Evolutionary conservation across 2,113 vertebrate species (phyloP), one percentile per base, ranked within the genome.

Genomic region (Callipepla californica): DNA sequence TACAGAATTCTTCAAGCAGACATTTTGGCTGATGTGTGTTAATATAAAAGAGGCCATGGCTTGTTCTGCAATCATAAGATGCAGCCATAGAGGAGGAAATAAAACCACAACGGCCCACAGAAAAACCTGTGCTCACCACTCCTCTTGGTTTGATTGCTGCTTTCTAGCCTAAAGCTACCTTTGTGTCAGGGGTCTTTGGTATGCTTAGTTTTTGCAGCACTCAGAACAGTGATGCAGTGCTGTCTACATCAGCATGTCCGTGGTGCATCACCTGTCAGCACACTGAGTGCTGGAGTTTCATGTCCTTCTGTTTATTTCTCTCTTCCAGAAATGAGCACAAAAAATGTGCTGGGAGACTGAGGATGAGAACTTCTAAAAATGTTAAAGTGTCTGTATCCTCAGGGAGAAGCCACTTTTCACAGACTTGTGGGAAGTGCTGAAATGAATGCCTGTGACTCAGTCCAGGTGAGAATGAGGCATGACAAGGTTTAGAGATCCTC

Each of bases 391-490:
- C 51, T 84, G 34, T 72, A n/a, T 95, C 69, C 55, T 40, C 44
- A 48, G 70, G 53, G 66, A 89, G 48, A 85, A 89, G 19, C 3
- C 40, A 87, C 44, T 78, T 91, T 51, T 70, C 72, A 79, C 13
- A 21, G 63, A 57, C 36, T 61, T 89, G 61, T 79, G 53, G 48
- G 59, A 95, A 89, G 40, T 51, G 17, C 62, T 87, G 40, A 84
- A 92, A 80, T 89, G 20, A 57, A 92, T 91, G 23, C 74, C 62
- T 81, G 51, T 73, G 62, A 48, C 36, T 92, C 62, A 87, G 0
- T 81, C 53, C 62, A 61, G 57, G 38, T 92, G 62, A 72, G 69
- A 93, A 86, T 65, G 53, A 75, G 70, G 34, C 67, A 28, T 38
- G 47, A 38, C 48, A 70, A 21, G 36, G 42, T 47, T 69, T 95